These are phyloP conservation scores for Drosophila lini DNA, from an alignment of 1,140 invertebrate species.

Conservation along the genomic window DNA sequence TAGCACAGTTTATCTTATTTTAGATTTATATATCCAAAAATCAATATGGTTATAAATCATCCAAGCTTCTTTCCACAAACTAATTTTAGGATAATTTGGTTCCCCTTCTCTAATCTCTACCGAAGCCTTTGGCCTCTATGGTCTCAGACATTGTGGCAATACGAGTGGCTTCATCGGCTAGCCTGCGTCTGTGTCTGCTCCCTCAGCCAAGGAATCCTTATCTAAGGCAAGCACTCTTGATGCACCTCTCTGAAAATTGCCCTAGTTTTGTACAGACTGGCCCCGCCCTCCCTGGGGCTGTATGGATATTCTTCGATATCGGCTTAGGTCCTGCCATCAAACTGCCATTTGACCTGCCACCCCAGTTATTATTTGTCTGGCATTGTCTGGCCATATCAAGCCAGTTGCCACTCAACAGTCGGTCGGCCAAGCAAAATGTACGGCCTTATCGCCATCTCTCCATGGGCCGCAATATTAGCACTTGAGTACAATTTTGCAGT, in stretches of 20 bases:
- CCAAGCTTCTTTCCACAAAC: background rate
- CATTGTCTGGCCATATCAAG: constrained; percentile 61
- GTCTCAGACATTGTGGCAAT: constrained; percentile 13
- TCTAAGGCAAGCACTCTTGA: constrained; percentile 21
- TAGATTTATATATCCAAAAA: no score
- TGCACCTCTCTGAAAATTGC: constrained; percentile 30
- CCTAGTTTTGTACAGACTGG: constrained; percentile 18
- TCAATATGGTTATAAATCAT: background rate
- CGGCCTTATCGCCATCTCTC: constrained; percentile 55
- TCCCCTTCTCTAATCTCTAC: background rate
- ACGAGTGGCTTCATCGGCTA: constrained; percentile 25
- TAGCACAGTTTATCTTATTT: no score
- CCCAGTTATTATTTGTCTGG: constrained; percentile 21
- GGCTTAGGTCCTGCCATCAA: constrained; percentile 22
- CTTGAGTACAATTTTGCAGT: constrained; percentile 73
- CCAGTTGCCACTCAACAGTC: constrained; percentile 46
- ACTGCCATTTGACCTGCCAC: constrained; percentile 16
- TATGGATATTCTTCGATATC: constrained; percentile 19
- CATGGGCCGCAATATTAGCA: constrained; percentile 65
- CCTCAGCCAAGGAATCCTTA: background rate
- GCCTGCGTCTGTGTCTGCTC: constrained; percentile 11
- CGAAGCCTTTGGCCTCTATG: constrained; percentile 11
- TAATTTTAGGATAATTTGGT: constrained; percentile 30
- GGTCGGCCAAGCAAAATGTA: constrained; percentile 58
- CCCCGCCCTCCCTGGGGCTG: background rate